Base-by-base conservation (phyloP, 2,888 invertebrate species). In the Xylota sylvarum region DNA sequence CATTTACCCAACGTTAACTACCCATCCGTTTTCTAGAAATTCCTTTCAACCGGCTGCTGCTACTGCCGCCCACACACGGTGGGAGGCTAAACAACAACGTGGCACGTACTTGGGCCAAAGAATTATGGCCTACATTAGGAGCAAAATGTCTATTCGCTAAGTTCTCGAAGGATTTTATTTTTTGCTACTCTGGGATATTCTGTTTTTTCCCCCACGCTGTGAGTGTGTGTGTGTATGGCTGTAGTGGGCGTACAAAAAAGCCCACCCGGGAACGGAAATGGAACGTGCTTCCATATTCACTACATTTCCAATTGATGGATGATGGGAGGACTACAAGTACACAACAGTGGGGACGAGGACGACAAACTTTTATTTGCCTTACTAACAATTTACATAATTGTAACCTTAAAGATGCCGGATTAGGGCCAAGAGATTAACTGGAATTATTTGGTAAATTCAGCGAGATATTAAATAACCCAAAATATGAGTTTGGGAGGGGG, bases 221-320 rank as follows among this genome's bases (percentile, higher is more conserved):
- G 30, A 46, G 17, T 35, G 37, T 69, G 14, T 2, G 12, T 19
- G 58, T 64, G 19, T 27, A n/a, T 40, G 27, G 17, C 1, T 9
- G 19, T 27, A 23, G 27, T 50, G 37, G 50, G 46, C 50, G n/a
- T 32, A 5, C 35, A 23, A 72, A 23, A 72, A 56, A 56, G 35
- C 40, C 46, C 72, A 65, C 37, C 64, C 50, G n/a, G 72, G 72
- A 78, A 17, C 23, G n/a, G n/a, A 78, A 70, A 65, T 60, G 60
- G 48, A 72, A 83, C 83, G 83, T 83, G 83, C 83, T 73, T 73
- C 52, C 43, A 73, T 83, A 78, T 73, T 78, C 78, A 55, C 40
- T 19, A 62, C 40, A 56, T 43, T 76, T 58, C 27, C 77, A 82
- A 77, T 78, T 78, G 72, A 78, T 60, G 77, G 48, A 65, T 65